Percentiles rank a stretch among this genome's conserved stretches.
These are phyloP conservation scores for Cathartes aura DNA, from an alignment of 2,113 vertebrate species.

Conservation along the genomic window DNA sequence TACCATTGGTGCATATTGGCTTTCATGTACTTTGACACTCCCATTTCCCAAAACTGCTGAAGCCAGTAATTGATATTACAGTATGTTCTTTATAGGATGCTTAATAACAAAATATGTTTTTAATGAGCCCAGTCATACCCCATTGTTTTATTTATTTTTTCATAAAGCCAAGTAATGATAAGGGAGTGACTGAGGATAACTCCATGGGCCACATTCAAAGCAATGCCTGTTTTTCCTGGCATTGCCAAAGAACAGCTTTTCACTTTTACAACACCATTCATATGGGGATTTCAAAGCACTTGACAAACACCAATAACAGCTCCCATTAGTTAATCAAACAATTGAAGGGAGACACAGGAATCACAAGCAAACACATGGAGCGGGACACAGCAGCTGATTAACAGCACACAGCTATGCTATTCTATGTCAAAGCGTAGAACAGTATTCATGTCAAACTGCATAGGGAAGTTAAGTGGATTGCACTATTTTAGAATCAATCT, in stretches of 20 bases:
- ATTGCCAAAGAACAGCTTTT: not conserved
- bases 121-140: conserved; percentile 33
- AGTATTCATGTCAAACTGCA: not conserved
- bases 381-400: not conserved
- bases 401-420: not conserved
- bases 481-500: not conserved
- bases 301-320: not conserved
- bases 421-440: not conserved
- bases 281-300: not conserved
- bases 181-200: not conserved
- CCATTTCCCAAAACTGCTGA: not conserved
- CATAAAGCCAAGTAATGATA: conserved; percentile 5
- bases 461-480: not conserved
- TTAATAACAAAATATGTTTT: conserved; percentile 39
- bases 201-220: not conserved
- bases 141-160: conserved; percentile 54
- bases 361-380: not conserved
- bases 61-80: conserved; percentile 50
- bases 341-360: not conserved
- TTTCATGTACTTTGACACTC: not conserved
- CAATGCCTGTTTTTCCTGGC: not conserved
- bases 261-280: not conserved
- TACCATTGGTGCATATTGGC: not conserved
- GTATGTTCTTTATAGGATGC: not conserved
- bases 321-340: not conserved